Evolutionary conservation across 2,797 vertebrate species (phyloP), one percentile per base, ranked within the genome.

Genomic region (Chanos chanos): DNA sequence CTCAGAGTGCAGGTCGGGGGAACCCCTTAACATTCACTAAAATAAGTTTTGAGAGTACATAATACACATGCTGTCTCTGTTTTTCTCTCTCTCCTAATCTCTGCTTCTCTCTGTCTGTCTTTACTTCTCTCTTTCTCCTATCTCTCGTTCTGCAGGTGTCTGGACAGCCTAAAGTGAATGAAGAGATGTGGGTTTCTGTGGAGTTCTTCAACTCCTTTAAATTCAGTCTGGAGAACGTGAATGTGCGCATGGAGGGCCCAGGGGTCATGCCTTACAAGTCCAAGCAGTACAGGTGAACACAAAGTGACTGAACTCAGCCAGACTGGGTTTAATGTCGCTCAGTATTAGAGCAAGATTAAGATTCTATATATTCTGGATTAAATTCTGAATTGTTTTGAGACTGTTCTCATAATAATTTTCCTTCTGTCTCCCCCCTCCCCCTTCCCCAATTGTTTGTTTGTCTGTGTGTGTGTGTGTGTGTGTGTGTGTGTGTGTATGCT

Each of bases 131-230:
- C 16, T 1, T 3, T 18, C 21, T 28, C 18, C 10, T 25, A 1
- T 13, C 8, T 39, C 1, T 56, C 15, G 64, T 3, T 28, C 68
- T 71, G 27, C 56, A 98, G 96, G 88, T 92, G 41, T 73, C 86
- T 5, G 92, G 87, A 0, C 30, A 61, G 13, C 70, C 63, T 2
- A 84, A 30, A 60, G 81, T 90, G 50, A 81, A 36, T 3, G 93
- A 87, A 61, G 89, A 94, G 77, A 92, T 90, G 83, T 71, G 78
- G 1, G 91, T 84, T n/a, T 83, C 68, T 0, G 87, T 96, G 61
- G 85, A 95, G 71, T 99, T 99, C 47, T 93, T 88, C 59, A 99
- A 98, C 61, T 91, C 92, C 34, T 89, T 98, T 71, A 86, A 76
- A 61, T 87, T 90, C 73, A 74, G 36, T 22, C 86, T 99, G 69